Base-by-base conservation (phyloP, 1,140 invertebrate species). In the Sarcophaga bullata region DNA sequence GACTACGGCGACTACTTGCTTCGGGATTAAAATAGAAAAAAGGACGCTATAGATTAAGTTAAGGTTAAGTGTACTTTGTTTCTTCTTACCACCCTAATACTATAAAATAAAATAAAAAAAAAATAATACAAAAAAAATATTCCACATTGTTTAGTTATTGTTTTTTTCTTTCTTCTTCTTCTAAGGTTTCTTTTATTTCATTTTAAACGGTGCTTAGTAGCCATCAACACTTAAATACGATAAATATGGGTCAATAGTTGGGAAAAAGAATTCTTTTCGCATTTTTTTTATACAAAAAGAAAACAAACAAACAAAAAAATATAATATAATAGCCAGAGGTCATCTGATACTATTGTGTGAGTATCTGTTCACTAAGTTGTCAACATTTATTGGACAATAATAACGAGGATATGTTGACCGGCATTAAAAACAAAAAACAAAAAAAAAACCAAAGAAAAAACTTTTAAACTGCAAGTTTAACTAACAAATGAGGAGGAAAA, bases 341-440 rank as follows among this genome's bases (percentile, higher is more conserved):
- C 4, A 58, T 58, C 15, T 58, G 54, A 58, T 58, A 58, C 54
- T 58, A n/a, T 58, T 58, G 13, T 58, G 13, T 58, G 54, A 13
- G n/a, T 58, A n/a, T n/a, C 13, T 15, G 11, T 58, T 58, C 52
- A 58, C 52, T 15, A 58, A 58, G 54, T n/a, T 58, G 54, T 58
- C 54, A 58, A 58, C 54, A 15, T 58, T 58, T 58, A 58, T 58
- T 58, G 54, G 13, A 58, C 54, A 58, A 58, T 58, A 58, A 58
- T 13, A 58, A 58, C 54, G 15, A 58, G 54, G 54, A 58, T n/a
- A 58, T 58, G 15, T 37, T 37, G 25, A 37, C 25, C 4, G 25
- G 25, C 4, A 2, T 37, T 37, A 37, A 37, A 37, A 1, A 37
- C 25, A 37, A 37, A 37, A 4, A 1, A 37, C 1, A 1, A 37